These are phyloP conservation scores for Anneissia japonica DNA, from an alignment of 35 echinoderm and acorn worm species.

Conservation along the genomic window DNA sequence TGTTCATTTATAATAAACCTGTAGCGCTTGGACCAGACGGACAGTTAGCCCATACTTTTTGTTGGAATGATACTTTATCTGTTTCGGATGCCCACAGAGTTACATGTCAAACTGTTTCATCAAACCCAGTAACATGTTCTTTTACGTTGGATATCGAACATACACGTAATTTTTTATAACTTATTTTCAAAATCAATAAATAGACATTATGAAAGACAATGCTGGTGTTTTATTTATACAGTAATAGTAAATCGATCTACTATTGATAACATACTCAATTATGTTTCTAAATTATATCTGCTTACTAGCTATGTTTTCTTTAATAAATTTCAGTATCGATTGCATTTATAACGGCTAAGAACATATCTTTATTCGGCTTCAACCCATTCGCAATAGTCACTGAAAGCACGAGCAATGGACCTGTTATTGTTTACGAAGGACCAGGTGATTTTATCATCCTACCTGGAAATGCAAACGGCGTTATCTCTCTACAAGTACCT, in stretches of 20 bases:
- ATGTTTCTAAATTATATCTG: no score
- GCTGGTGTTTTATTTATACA: no score
- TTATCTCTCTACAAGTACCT: background rate
- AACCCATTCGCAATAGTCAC: background rate
- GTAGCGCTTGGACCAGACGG: background rate
- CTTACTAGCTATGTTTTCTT: no score
- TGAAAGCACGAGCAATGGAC: background rate
- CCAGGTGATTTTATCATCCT: background rate
- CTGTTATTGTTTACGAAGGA: background rate
- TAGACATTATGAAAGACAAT: no score
- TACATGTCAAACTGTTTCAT: background rate
- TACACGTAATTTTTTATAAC: background rate
- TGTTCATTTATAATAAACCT: background rate
- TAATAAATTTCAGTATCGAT: no score
- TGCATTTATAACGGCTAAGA: no score
- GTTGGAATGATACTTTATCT: background rate
- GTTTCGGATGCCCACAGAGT: background rate
- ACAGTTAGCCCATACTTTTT: background rate
- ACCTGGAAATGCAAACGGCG: background rate
- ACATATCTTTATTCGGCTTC: no score
- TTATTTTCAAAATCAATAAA: background rate
- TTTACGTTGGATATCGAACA: background rate
- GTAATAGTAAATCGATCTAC: no score
- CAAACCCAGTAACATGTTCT: background rate
- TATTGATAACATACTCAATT: no score